phyloP scores from a whole-genome alignment of 2,888 invertebrate species.

The Drosophila lutescens region DNA sequence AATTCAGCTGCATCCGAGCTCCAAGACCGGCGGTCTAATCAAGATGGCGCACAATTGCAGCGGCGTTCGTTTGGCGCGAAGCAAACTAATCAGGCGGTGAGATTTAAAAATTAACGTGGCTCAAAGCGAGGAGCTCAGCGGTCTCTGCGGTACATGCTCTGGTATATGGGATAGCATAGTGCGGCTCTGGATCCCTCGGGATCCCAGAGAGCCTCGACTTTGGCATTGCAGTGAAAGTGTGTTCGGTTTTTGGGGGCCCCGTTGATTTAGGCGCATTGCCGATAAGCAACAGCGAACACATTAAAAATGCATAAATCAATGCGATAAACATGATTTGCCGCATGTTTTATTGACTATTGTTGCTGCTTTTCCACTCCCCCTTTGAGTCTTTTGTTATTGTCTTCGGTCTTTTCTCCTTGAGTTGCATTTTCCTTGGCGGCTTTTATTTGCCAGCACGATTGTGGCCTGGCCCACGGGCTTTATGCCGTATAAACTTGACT shows the following conservation, averaged over 20 bases:
- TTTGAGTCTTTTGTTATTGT: conserved; percentile 17
- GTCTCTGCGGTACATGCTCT: not conserved
- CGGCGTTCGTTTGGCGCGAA: conserved; percentile 50
- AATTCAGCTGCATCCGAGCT: conserved; percentile 23
- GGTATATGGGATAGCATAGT: conserved; percentile 2
- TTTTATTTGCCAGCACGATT: conserved; percentile 68
- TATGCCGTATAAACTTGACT: conserved; percentile 29
- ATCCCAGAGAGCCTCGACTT: conserved; percentile 3
- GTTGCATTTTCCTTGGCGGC: conserved; percentile 40
- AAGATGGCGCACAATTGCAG: conserved; percentile 74
- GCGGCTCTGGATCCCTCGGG: not conserved
- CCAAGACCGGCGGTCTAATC: conserved; percentile 59
- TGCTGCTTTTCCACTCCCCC: conserved; percentile 42
- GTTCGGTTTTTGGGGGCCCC: conserved; percentile 42
- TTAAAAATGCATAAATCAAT: conserved; percentile 85
- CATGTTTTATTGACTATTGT: conserved; percentile 85
- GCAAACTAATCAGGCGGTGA: conserved; percentile 84
- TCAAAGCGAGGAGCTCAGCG: conserved; percentile 50
- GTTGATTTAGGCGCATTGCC: conserved; percentile 82
- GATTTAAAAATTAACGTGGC: conserved; percentile 83
- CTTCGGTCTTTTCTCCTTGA: conserved; percentile 19
- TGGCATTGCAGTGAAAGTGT: conserved; percentile 71
- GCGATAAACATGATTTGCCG: conserved; percentile 85
- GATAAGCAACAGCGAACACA: conserved; percentile 84
- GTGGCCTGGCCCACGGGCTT: conserved; percentile 56